phyloP scores from a whole-genome alignment of 1,140 invertebrate genomes.

The Parasteatoda tepidariorum region DNA sequence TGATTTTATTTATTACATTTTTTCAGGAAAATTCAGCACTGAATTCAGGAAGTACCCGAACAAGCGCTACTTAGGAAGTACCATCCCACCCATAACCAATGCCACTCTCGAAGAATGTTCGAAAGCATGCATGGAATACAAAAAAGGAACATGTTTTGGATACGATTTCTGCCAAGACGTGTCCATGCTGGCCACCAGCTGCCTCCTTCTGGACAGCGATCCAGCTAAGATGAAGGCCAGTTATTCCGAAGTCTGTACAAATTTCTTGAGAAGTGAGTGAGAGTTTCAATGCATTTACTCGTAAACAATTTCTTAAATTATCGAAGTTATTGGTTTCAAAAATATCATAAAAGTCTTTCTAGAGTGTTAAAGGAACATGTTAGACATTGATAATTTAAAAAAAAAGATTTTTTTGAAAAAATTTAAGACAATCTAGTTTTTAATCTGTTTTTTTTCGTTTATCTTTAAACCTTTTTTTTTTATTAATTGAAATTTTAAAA shows the following conservation, averaged over 20 bases:
- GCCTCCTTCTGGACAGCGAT: slow-evolving; percentile 11
- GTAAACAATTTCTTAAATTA: too few relatives aligned
- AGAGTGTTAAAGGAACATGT: too few relatives aligned
- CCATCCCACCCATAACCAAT: neutral
- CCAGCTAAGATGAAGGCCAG: neutral
- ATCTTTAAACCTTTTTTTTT: too few relatives aligned
- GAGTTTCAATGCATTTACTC: too few relatives aligned
- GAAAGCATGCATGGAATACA: slow-evolving; percentile 25
- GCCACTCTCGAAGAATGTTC: slow-evolving; percentile 45
- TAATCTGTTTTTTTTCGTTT: too few relatives aligned
- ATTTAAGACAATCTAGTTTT: too few relatives aligned
- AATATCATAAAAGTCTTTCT: too few relatives aligned
- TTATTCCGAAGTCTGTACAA: slow-evolving; percentile 5
- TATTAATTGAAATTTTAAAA: too few relatives aligned
- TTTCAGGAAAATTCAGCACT: slow-evolving; percentile 54
- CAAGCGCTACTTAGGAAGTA: neutral
- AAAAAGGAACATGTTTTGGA: slow-evolving; percentile 20
- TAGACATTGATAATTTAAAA: too few relatives aligned
- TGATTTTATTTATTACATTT: too few relatives aligned
- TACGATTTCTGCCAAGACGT: slow-evolving; percentile 45
- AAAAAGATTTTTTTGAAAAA: too few relatives aligned
- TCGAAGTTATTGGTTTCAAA: too few relatives aligned
- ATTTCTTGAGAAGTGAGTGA: slow-evolving; percentile 43
- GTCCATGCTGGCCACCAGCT: slow-evolving; percentile 2
- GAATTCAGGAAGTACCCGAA: slow-evolving; percentile 33